Percentiles rank a stretch among this genome's conserved stretches.
Conservation (phyloP, 1,140 invertebrate species). For the Panagrolaimus sp. region DNA sequence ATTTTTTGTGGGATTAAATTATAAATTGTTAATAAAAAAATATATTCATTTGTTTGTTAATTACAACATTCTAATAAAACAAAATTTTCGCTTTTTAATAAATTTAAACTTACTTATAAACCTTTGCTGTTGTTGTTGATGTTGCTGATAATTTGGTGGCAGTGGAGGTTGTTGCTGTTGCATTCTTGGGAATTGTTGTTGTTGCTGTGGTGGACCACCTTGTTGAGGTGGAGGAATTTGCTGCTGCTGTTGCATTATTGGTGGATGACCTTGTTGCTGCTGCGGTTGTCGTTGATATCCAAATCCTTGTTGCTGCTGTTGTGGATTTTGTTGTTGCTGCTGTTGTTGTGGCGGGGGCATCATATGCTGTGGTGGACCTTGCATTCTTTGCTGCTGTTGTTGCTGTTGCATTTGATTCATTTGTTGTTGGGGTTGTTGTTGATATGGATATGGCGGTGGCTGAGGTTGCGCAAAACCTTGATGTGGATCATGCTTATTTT, state of each 20-base stretch:
- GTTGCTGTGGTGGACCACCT: neutral
- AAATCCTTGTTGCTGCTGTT: constrained; percentile 2
- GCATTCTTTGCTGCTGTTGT: no score
- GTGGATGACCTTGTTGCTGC: constrained; percentile 15
- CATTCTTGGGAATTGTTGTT: neutral
- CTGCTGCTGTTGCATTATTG: constrained; percentile 12
- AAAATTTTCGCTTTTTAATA: no score
- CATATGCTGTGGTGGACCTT: no score
- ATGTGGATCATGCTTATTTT: constrained; percentile 18
- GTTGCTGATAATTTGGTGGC: neutral
- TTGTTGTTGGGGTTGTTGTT: no score
- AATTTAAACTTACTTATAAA: neutral
- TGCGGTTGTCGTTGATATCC: neutral
- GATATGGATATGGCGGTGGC: no score
- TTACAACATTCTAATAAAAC: no score
- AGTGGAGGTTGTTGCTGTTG: neutral
- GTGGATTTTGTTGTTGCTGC: neutral
- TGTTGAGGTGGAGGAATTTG: constrained; percentile 12
- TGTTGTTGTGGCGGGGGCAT: neutral
- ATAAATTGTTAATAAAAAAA: no score
- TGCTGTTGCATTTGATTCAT: no score
- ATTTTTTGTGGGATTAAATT: no score
- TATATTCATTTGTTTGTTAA: no score
- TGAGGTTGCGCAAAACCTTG: neutral
- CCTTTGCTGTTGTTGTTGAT: constrained; percentile 19